Evolutionary conservation across 2,797 vertebrate species (phyloP).

Genomic region (Chelon auratus): DNA sequence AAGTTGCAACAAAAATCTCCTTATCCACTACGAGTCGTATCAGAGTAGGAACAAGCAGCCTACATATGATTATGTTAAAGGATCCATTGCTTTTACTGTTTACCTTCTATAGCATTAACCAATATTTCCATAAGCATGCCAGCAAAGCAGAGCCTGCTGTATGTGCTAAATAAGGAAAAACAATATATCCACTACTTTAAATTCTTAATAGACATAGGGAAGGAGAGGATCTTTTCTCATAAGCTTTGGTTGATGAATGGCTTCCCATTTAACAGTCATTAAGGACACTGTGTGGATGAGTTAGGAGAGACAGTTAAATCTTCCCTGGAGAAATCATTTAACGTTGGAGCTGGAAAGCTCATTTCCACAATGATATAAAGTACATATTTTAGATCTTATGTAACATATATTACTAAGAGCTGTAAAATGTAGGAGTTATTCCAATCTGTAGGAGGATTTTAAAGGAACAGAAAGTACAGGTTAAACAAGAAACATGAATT

Average conservation of each 20-base stretch:
- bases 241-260: constrained; percentile 2
- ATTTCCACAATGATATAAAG: not conserved
- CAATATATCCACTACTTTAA: not conserved
- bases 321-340: not conserved
- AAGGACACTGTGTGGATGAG: constrained; percentile 14
- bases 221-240: not conserved
- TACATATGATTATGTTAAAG: too few species aligned
- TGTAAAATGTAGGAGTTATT: not conserved
- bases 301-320: constrained; percentile 13
- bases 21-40: too few species aligned
- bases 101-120: not conserved
- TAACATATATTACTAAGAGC: not conserved
- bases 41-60: too few species aligned
- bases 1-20: too few species aligned
- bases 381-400: not conserved
- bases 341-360: not conserved
- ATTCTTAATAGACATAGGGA: not conserved
- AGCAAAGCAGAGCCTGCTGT: not conserved
- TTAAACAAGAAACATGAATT: not conserved
- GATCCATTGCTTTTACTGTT: not conserved
- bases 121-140: not conserved
- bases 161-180: not conserved
- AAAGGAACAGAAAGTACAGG: not conserved
- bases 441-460: not conserved
- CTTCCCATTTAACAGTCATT: constrained; percentile 19